phyloP scores from a whole-genome alignment of 2,888 invertebrate species.

The Lacanobia wlatinum region DNA sequence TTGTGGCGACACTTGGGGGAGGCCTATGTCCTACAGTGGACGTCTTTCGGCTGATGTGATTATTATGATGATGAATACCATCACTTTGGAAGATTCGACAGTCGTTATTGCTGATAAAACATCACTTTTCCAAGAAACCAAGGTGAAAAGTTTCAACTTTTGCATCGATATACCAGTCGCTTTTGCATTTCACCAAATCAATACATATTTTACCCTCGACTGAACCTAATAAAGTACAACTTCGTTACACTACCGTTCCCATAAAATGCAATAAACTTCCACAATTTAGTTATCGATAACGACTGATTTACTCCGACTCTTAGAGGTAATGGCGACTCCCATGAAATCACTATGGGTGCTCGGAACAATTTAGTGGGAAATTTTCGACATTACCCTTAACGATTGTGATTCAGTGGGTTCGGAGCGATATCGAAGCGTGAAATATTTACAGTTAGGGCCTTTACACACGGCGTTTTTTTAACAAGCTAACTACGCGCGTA shows the following conservation, averaged over 20 bases:
- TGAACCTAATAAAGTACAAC: not conserved
- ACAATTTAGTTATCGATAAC: constrained; percentile 48
- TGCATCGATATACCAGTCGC: too few relatives aligned
- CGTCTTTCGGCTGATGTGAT: too few relatives aligned
- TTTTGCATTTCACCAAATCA: too few relatives aligned
- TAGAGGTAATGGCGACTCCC: constrained; percentile 41
- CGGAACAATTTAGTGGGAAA: constrained; percentile 45
- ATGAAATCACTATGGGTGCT: constrained; percentile 45
- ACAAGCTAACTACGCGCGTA: too few relatives aligned
- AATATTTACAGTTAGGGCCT: not conserved
- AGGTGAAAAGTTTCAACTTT: too few relatives aligned
- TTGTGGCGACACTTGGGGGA: too few relatives aligned
- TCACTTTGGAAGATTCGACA: too few relatives aligned
- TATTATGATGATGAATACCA: too few relatives aligned
- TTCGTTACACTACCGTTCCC: not conserved
- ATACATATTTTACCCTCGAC: not conserved
- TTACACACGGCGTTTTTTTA: too few relatives aligned
- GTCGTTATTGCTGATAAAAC: too few relatives aligned
- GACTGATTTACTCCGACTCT: constrained; percentile 51
- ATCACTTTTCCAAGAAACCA: too few relatives aligned
- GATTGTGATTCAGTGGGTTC: constrained; percentile 23
- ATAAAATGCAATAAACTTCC: constrained; percentile 45
- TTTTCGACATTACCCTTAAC: constrained; percentile 38
- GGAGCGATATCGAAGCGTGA: not conserved
- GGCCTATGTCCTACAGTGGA: too few relatives aligned